Percentiles rank a stretch among this genome's conserved stretches.
These are phyloP conservation scores for Phrynocephalus vlangalii DNA, from an alignment of 2,797 vertebrate genomes.

Conservation along the genomic window DNA sequence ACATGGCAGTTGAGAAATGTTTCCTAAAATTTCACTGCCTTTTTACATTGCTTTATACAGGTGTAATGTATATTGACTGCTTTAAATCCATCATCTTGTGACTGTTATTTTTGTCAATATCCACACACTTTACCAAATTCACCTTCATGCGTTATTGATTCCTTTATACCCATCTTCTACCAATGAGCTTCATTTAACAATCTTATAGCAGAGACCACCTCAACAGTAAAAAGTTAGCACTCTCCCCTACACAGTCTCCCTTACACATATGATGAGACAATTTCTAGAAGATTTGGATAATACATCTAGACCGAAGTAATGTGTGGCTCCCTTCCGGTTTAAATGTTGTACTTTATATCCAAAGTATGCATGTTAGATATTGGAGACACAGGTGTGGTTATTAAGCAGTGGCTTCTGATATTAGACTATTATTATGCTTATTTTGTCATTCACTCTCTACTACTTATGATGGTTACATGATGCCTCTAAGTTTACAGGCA, in stretches of 20 bases:
- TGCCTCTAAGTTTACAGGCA: not conserved
- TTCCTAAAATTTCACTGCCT: conserved; percentile 21
- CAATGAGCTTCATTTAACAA: not conserved
- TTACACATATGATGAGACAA: not conserved
- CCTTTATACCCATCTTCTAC: not conserved
- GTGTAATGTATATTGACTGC: conserved; percentile 9
- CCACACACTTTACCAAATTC: not conserved
- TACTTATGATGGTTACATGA: not conserved
- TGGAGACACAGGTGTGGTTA: not conserved
- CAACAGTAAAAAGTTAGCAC: not conserved
- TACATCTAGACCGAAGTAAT: not conserved
- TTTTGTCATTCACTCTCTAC: not conserved
- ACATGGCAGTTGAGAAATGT: not conserved
- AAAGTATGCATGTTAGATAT: not conserved
- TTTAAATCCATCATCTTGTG: not conserved
- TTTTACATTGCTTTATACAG: conserved; percentile 15
- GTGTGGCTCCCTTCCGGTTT: too few species aligned
- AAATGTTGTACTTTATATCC: not conserved
- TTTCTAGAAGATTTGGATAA: not conserved
- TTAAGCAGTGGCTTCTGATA: not conserved
- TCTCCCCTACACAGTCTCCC: not conserved
- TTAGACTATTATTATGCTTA: not conserved
- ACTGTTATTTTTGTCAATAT: not conserved
- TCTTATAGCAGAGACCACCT: not conserved
- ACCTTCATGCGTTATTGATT: not conserved